Evolutionary conservation across 2,113 vertebrate species (phyloP).

Genomic region (Nymphicus hollandicus): DNA sequence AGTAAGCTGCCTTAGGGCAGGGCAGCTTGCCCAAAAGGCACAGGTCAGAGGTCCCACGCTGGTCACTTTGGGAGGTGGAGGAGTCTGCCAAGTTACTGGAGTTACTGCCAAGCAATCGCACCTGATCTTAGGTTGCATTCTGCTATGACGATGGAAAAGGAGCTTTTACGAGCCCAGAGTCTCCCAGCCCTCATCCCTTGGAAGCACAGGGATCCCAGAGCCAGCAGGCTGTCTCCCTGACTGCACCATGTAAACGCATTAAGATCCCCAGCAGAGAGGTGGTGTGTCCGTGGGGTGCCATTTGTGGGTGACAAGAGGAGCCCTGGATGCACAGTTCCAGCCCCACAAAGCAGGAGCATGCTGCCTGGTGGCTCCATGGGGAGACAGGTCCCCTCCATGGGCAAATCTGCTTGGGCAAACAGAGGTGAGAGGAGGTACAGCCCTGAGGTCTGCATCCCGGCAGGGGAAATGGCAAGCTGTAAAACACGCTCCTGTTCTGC

Average conservation of each 20-base stretch:
- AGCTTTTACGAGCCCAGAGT: background rate
- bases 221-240: background rate
- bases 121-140: background rate
- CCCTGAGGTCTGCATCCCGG: background rate
- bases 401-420: background rate
- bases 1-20: background rate
- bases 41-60: background rate
- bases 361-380: background rate
- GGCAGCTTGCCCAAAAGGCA: background rate
- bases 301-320: background rate
- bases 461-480: background rate
- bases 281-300: fast-evolving
- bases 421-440: background rate
- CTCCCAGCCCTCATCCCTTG: background rate
- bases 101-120: background rate
- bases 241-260: background rate
- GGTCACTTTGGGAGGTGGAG: background rate
- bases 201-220: background rate
- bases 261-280: background rate
- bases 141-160: background rate
- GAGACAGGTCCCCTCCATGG: background rate
- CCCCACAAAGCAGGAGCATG: fast-evolving
- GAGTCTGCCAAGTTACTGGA: no score
- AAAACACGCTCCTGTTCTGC: background rate
- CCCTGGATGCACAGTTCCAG: fast-evolving